phyloP scores from a whole-genome alignment of 2,113 vertebrate genomes.

The Pangasianodon hypophthalmus region DNA sequence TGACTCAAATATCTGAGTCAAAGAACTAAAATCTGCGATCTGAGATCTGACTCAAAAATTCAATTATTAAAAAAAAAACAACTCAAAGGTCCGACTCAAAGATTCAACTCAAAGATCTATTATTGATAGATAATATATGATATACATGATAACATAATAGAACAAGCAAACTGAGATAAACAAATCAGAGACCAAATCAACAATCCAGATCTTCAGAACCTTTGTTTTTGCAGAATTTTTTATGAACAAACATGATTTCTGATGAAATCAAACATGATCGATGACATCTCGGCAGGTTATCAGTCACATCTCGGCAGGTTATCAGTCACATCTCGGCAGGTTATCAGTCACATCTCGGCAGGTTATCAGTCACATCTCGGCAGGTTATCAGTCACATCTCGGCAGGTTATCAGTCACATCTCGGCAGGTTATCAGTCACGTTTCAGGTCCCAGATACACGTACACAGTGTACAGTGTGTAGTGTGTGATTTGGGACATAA shows the following conservation, averaged over 20 bases:
- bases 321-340: no score
- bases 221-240: neutral
- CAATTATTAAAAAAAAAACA: no score
- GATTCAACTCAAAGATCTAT: neutral
- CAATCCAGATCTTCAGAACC: neutral
- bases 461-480: neutral
- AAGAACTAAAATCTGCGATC: neutral
- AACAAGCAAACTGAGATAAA: neutral
- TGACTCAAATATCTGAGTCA: neutral
- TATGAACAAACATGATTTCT: neutral
- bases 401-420: no score
- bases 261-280: neutral
- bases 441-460: neutral
- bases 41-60: neutral
- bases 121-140: neutral
- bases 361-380: neutral
- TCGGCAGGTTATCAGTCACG: no score
- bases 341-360: no score
- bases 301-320: no score
- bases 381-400: no score
- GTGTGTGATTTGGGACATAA: neutral
- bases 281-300: neutral
- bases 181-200: neutral
- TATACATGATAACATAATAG: neutral
- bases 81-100: neutral